Conservation (phyloP, 2,797 vertebrate species). For the Spheniscus humboldti region DNA sequence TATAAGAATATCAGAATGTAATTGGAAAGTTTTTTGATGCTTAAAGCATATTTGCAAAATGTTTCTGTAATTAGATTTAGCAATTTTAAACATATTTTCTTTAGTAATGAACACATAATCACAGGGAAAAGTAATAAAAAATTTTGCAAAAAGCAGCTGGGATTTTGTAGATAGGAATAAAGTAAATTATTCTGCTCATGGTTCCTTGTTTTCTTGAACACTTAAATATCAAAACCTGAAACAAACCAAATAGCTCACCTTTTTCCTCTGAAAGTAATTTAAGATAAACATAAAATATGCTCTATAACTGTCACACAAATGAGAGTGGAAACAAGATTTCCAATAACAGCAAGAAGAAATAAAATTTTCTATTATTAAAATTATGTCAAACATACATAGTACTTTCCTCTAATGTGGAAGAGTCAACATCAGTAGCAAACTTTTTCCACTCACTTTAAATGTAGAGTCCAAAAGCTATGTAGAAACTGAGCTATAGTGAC, state of each 20-base stretch:
- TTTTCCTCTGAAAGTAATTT: not conserved
- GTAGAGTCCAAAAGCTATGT: not conserved
- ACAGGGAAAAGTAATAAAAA: not conserved
- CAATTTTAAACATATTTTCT: not conserved
- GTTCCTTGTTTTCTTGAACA: not conserved
- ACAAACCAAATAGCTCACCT: not conserved
- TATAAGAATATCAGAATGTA: not conserved
- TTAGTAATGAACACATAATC: not conserved
- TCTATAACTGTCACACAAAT: not conserved
- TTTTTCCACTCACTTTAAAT: not conserved
- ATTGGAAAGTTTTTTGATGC: not conserved
- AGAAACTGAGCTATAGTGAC: not conserved
- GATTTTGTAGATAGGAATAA: not conserved
- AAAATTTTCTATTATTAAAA: not conserved
- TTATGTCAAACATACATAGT: not conserved
- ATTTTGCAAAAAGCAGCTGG: not conserved
- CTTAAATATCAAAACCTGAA: not conserved
- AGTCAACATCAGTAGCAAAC: not conserved
- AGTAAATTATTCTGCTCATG: not conserved
- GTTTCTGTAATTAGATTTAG: not conserved
- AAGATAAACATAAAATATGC: not conserved
- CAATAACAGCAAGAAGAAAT: not conserved
- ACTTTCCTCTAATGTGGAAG: not conserved
- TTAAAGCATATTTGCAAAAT: not conserved
- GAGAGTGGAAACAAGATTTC: not conserved